Base-by-base conservation (phyloP, 2,888 invertebrate species). In the Xanthorhoe spadicearia region DNA sequence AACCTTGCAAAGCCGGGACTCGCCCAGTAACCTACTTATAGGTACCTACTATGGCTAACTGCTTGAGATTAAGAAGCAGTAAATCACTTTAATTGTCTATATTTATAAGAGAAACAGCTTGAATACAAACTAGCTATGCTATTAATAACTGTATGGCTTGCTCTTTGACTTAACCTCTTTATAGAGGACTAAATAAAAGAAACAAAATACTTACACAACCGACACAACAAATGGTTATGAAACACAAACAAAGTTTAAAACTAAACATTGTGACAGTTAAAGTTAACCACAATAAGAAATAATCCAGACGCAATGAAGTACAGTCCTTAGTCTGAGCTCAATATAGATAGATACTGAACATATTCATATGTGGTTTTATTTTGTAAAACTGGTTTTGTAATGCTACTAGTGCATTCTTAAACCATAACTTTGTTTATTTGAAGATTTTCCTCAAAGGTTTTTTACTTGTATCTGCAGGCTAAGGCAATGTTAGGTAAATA, bases 171-270 rank as follows among this genome's bases (percentile, higher is more conserved):
- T 66, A 43, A 18, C 0, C 18, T 23, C 4, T 23, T 23, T 23
- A 23, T 4, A 23, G 1, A 13, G 13, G 3, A 13, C 3, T 3
- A 43, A 13, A 43, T 1, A 10, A 38, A 10, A 10, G 13, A 9
- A 38, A 43, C 3, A 43, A n/a, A 43, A 2, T 10, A 54, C 61
- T 61, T 35, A 54, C 61, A 61, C 32, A 49, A 51, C 46, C 15
- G 5, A 49, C 28, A 52, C 17, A 19, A 17, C 54, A 60, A 28
- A 60, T 13, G 13, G 13, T 9, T 38, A 59, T 15, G 3, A 60
- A 7, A 43, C 38, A 60, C 10, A 60, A 15, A 51, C 23, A 23
- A 0, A 43, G 23, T 43, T 38, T 23, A 58, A 10, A 52, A n/a
- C 15, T 46, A 28, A 32, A 7, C 38, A 59, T 38, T 17, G 48